Base-by-base conservation (phyloP, 2,888 invertebrate genomes). In the Apamea monoglypha region DNA sequence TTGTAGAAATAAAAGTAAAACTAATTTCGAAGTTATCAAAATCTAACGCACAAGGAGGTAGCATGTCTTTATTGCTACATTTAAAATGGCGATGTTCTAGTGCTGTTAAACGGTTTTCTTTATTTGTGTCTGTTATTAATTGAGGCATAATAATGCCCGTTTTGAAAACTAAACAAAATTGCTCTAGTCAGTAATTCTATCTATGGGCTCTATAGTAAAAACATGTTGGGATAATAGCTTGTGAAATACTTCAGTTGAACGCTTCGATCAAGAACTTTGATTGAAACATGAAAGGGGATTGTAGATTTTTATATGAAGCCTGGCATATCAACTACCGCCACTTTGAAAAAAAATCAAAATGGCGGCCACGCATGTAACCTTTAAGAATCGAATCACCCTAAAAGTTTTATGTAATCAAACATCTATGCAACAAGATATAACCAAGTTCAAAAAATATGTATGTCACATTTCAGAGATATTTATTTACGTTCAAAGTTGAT, bases 41-140 rank as follows among this genome's bases (percentile, higher is more conserved):
- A 68, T 74, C 1, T 74, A 61, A 74, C 68, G 80, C 80, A 80
- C 74, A 80, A 80, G 14, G 29, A 63, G 18, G 21, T 25, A 61
- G 21, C 40, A 47, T 36, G 36, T 36, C 12, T 40, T 44, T 44
- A 14, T 53, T 40, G 50, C 40, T 44, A 44, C 40, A 56, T 77
- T 44, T 44, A 29, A 29, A 56, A 78, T 36, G 1, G 18, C 25
- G 12, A 12, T 29, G 10, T 44, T 44, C 29, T 56, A n/a, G 18
- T 12, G 21, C 18, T 61, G 12, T 21, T 73, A 40, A 32, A 44
- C 29, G 12, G 29, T 29, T 59, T 32, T 59, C 4, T 64, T 40
- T 6, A 6, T 25, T 40, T 44, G 44, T 44, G 16, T 66, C 10
- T 76, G 10, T 1, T 6, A 25, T 25, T 25, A 16, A 69, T 16